A percentile compares a stretch with the other conserved stretches of the same genome.
phyloP scores from a whole-genome alignment of 2,797 vertebrate genomes.

The Chelon labrosus region DNA sequence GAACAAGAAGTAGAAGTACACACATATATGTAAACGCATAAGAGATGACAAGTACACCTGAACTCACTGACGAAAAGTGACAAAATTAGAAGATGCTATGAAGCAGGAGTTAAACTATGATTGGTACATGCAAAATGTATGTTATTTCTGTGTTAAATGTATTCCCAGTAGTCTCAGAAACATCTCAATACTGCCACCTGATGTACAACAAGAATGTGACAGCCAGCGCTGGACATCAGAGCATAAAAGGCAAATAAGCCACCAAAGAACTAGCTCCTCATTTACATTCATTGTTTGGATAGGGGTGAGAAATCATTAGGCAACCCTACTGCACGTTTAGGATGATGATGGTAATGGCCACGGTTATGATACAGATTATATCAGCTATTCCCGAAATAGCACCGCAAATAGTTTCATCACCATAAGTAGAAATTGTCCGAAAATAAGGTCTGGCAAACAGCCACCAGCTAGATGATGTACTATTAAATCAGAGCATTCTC shows the following conservation, averaged over 20 bases:
- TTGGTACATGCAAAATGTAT: not conserved
- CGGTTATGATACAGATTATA: conserved; percentile 3
- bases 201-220: conserved; percentile 27
- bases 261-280: not conserved
- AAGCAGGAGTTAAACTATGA: not conserved
- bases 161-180: not conserved
- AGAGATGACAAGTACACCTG: no score
- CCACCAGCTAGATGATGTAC: conserved; percentile 18
- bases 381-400: conserved; percentile 62
- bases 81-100: no score
- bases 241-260: conserved; percentile 41
- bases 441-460: conserved; percentile 53
- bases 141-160: not conserved
- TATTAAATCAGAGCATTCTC: conserved; percentile 33
- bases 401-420: conserved; percentile 57
- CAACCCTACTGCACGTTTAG: conserved; percentile 4
- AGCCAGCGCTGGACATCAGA: not conserved
- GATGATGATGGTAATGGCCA: conserved; percentile 32
- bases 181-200: conserved; percentile 65
- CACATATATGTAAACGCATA: not conserved
- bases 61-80: no score
- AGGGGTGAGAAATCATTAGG: conserved; percentile 30
- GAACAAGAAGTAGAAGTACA: not conserved
- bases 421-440: conserved; percentile 62
- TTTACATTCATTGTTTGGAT: conserved; percentile 48